phyloP scores from a whole-genome alignment of 2,113 vertebrate species.

The Fulica atra region DNA sequence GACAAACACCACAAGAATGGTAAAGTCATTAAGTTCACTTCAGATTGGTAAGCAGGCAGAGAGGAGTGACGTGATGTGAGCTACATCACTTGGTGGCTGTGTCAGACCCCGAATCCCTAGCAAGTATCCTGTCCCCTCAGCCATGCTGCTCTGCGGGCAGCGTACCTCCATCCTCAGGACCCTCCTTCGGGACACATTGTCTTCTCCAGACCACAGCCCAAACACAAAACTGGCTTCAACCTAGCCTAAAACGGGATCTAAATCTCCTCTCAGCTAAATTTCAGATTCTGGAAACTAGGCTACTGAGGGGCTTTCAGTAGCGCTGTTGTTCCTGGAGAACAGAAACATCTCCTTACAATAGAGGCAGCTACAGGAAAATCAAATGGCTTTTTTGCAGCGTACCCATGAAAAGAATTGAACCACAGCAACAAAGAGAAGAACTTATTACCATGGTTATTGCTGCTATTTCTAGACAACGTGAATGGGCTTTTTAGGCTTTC shows the following conservation, averaged over 20 bases:
- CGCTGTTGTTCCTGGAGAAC: conserved; percentile 5
- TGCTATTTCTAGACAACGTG: conserved; percentile 63
- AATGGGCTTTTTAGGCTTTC: conserved; percentile 67
- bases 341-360: conserved; percentile 29
- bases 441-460: conserved; percentile 72
- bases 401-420: conserved; percentile 59
- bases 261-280: background rate
- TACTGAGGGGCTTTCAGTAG: background rate
- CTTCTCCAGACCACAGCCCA: background rate
- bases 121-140: fast-evolving
- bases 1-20: background rate
- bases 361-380: conserved; percentile 54
- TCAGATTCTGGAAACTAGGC: background rate
- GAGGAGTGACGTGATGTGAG: fast-evolving
- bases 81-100: background rate
- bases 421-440: conserved; percentile 67
- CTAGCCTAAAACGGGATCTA: background rate
- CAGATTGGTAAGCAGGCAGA: background rate
- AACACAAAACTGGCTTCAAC: background rate
- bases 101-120: background rate
- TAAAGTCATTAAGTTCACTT: background rate
- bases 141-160: background rate
- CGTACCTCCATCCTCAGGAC: fast-evolving
- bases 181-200: background rate
- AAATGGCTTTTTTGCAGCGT: conserved; percentile 41